phyloP scores from a whole-genome alignment of 2,888 invertebrate genomes.

The Zygaena filipendulae region DNA sequence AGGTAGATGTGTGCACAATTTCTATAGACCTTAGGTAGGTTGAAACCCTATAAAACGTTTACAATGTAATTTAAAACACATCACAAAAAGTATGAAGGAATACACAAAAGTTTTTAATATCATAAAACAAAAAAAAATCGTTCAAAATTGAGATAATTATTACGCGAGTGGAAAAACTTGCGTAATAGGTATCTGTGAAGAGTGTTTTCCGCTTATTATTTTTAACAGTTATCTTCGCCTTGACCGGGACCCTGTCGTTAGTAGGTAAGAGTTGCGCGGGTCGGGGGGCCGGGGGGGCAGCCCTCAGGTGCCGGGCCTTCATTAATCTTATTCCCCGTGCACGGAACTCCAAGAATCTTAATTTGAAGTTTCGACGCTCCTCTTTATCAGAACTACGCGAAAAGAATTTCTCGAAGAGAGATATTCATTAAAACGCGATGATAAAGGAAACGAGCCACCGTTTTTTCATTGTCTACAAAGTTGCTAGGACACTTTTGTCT shows the following conservation, averaged over 20 bases:
- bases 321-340: conserved; percentile 60
- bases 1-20: no score
- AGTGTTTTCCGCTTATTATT: conserved; percentile 38
- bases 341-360: conserved; percentile 65
- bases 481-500: no score
- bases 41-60: no score
- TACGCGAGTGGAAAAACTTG: no score
- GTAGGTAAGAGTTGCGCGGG: no score
- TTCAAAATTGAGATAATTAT: no score
- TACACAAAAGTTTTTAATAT: no score
- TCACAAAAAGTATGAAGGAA: no score
- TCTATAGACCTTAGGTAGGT: no score
- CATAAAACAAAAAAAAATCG: no score
- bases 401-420: conserved; percentile 56
- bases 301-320: conserved; percentile 60
- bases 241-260: conserved; percentile 41
- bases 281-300: conserved; percentile 23
- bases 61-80: no score
- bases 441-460: conserved; percentile 27
- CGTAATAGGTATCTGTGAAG: no score
- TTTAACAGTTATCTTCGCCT: conserved; percentile 40
- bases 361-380: conserved; percentile 63
- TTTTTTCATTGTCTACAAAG: conserved; percentile 19
- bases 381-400: conserved; percentile 64
- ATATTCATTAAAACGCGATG: conserved; percentile 56